A percentile compares a stretch with the other conserved stretches of the same genome.
Conservation (phyloP, 2,113 vertebrate species). For the Aspiorhynchus laticeps region DNA sequence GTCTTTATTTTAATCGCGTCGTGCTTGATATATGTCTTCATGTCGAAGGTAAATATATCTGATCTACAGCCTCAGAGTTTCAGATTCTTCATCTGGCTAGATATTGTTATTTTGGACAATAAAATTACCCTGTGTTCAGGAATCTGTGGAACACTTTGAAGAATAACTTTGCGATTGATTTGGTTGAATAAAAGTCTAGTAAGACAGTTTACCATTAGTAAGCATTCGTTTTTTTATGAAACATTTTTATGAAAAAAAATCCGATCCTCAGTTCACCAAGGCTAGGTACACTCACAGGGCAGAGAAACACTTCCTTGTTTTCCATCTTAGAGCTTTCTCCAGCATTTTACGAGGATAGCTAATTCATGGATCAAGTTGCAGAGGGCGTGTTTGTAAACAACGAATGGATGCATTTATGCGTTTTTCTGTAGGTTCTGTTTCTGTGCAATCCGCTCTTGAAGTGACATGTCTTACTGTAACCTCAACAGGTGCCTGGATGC, state of each 20-base stretch:
- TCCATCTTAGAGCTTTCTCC: neutral
- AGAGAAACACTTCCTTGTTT: neutral
- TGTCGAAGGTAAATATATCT: conserved; percentile 43
- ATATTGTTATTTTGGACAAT: neutral
- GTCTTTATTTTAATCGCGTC: conserved; percentile 20
- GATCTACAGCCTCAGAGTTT: neutral
- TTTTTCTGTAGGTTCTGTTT: neutral
- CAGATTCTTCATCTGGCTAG: too few species aligned
- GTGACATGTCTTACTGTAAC: neutral
- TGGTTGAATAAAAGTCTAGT: neutral
- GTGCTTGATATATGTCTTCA: conserved; percentile 41
- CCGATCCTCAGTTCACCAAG: neutral
- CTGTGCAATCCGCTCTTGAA: neutral
- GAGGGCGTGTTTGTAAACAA: conserved; percentile 23
- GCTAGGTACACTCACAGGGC: neutral
- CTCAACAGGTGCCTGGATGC: neutral
- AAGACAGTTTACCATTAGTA: neutral
- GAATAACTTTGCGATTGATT: neutral
- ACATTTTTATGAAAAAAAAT: neutral
- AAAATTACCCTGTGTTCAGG: neutral
- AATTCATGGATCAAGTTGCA: neutral
- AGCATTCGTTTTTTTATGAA: neutral
- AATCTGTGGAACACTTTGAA: neutral
- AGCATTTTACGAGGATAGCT: neutral
- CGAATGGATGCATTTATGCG: neutral